Evolutionary conservation across 2,888 invertebrate genomes (phyloP), one percentile per base, ranked within the genome.

Genomic region (Pyralis farinalis): DNA sequence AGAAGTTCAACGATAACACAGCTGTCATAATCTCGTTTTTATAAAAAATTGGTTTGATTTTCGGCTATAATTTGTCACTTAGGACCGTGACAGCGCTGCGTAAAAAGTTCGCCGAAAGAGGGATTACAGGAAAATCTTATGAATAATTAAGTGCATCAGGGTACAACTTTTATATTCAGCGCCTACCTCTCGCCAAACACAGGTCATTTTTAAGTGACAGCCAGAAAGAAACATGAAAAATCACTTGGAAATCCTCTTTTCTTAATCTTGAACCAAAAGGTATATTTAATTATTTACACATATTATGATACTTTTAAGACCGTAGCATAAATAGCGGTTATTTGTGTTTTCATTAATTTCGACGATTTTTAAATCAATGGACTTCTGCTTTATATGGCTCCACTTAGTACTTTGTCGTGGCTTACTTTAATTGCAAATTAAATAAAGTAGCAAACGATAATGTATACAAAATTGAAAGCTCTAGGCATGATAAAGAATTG

Each of bases 91-190:
- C 84, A 83, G 76, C 69, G 59, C 58, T 53, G 62, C 49, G 54
- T 55, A 58, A 53, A 68, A 76, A 76, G 64, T 73, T 71, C 69
- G 63, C 53, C 63, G 61, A 53, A 50, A 54, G 58, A 61, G 67
- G 76, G 74, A 77, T 73, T 75, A 78, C 63, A 64, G 64, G 63
- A 55, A 76, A 79, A 80, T 72, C 75, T 79, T 79, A 79, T 87
- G 84, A 86, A 87, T 87, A 86, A 82, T 84, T 83, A 84, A 86
- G 72, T 78, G 73, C 62, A 71, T 68, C 58, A 60, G 56, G 61
- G 55, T 59, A 52, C 60, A 67, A 79, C 74, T 82, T 83, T 76
- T 77, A 51, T 71, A 66, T 67, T 71, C 58, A 46, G 52, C 63
- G 55, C 58, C 59, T 56, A 65, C 66, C 61, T 66, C 48, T 50